Evolutionary conservation across 2,888 invertebrate species (phyloP).

Genomic region (Thymelicus sylvestris): DNA sequence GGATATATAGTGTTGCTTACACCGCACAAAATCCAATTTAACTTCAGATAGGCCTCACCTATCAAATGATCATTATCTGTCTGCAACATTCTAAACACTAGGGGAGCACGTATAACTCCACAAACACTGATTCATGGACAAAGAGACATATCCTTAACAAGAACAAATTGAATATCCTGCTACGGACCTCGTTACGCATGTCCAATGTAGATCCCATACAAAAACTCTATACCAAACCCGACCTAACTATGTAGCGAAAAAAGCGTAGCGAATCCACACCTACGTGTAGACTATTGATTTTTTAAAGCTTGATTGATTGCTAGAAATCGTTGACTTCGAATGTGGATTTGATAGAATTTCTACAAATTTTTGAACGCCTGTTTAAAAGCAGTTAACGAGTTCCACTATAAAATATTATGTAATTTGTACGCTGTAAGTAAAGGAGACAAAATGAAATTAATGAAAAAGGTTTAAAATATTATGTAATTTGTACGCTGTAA

Average conservation of each 20-base stretch:
- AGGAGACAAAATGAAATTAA: no score
- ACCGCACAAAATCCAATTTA: no score
- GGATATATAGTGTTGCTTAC: no score
- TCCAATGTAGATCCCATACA: conserved; percentile 50
- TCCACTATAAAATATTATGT: no score
- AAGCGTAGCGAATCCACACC: conserved; percentile 63
- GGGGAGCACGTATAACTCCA: conserved; percentile 36
- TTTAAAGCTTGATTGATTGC: conserved; percentile 54
- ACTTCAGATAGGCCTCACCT: no score
- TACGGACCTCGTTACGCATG: conserved; percentile 59
- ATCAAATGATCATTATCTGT: not conserved
- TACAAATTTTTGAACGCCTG: not conserved
- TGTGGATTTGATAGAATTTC: conserved; percentile 5
- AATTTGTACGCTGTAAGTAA: no score
- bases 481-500: no score
- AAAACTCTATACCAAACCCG: conserved; percentile 35
- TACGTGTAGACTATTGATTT: conserved; percentile 60
- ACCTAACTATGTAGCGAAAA: conserved; percentile 55
- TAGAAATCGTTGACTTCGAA: not conserved
- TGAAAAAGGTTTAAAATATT: no score
- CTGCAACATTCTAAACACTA: conserved; percentile 35
- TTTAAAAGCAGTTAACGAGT: no score
- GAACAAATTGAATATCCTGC: conserved; percentile 72
- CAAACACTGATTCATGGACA: conserved; percentile 55
- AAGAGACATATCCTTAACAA: conserved; percentile 62